Percentiles rank a stretch among this genome's conserved stretches.
Conservation (phyloP, 2,113 vertebrate genomes). For the Dicrurus megarhynchus region DNA sequence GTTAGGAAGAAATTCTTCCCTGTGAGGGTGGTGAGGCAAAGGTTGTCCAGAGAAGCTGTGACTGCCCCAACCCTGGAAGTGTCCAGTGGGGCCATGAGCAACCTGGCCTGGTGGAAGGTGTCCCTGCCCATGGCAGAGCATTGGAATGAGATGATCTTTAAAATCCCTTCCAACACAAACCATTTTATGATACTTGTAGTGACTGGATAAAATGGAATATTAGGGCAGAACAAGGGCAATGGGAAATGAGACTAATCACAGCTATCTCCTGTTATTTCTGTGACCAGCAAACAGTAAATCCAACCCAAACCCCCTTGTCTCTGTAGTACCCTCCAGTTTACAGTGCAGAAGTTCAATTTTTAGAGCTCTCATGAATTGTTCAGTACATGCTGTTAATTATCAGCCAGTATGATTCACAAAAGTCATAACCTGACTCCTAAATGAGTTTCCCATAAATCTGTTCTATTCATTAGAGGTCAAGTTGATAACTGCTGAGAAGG, state of each 20-base stretch:
- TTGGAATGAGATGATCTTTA: neutral
- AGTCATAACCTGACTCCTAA: slow-evolving; percentile 34
- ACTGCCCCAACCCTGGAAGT: neutral
- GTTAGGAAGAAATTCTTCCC: neutral
- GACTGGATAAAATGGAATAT: neutral
- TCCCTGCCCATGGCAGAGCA: too few species aligned
- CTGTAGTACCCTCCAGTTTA: neutral
- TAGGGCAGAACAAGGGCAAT: neutral
- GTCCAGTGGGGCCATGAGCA: neutral
- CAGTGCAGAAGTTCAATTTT: neutral
- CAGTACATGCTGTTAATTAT: slow-evolving; percentile 17
- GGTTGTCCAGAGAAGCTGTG: neutral
- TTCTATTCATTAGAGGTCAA: slow-evolving; percentile 51
- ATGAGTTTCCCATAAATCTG: slow-evolving; percentile 54
- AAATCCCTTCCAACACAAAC: neutral
- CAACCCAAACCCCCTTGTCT: neutral
- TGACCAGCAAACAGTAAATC: neutral
- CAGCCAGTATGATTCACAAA: neutral
- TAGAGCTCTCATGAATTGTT: neutral
- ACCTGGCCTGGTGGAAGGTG: neutral
- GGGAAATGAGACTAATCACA: neutral
- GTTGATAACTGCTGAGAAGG: slow-evolving; percentile 14
- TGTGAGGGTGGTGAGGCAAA: neutral
- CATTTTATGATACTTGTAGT: neutral
- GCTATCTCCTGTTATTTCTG: neutral